Evolutionary conservation across 2,113 vertebrate genomes (phyloP), one percentile per base, ranked within the genome.

Genomic region (Arothron firmamentum): DNA sequence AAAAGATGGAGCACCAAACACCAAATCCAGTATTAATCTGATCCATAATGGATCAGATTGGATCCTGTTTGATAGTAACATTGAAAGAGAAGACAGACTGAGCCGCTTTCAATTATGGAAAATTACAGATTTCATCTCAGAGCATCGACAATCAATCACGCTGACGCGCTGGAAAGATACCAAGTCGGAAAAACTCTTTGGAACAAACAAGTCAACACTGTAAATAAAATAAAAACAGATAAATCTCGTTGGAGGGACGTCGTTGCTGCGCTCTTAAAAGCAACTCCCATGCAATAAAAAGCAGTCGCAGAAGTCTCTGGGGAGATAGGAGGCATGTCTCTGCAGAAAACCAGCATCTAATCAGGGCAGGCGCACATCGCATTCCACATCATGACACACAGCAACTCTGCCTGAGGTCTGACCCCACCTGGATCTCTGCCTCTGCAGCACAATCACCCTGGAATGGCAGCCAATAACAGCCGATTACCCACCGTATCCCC

Each of bases 391-490:
- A 70, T 80, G 77, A 88, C 83, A 83, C 75, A 79, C 67, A 75
- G 66, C 53, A 58, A 82, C 80, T 73, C 84, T 73, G 76, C 84
- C 87, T 75, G 81, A 71, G 83, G 78, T 84, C 83, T 31, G 84
- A 89, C 83, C 82, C 83, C 81, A 85, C 85, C 85, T 71, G 74
- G 76, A 78, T 84, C 67, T 65, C 59, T 66, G 79, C 77, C 72
- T 82, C 79, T 72, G 75, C 80, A 75, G 74, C 84, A 84, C 81
- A 86, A 85, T 87, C 74, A 25, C 78, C 74, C 42, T 79, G 86
- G 82, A 89, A 88, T 86, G 85, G 87, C 77, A 85, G 77, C 73
- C 84, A 91, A 87, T 87, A 89, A 89, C 85, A 84, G 72, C 59
- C 74, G 78, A 81, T 86, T 78, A 83, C 56, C 62, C 42, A 59